A percentile compares a stretch with the other conserved stretches of the same genome.
phyloP scores from a whole-genome alignment of 1,140 invertebrate genomes.

The Cotesia glomerata region DNA sequence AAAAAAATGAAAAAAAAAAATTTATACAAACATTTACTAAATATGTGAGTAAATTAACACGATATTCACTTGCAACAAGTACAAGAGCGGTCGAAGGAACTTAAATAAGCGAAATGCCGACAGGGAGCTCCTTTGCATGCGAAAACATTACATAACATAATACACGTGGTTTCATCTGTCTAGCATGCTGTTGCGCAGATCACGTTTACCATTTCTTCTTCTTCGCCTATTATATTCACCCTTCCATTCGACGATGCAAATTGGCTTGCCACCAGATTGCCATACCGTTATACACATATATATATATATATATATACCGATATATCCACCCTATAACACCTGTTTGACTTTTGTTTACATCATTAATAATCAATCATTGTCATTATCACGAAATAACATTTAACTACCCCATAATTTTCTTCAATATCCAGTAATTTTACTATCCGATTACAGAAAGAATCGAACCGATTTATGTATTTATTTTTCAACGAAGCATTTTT shows the following conservation, averaged over 20 bases:
- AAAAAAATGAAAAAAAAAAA: no score
- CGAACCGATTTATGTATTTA: no score
- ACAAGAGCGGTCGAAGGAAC: conserved; percentile 35
- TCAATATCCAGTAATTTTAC: background rate
- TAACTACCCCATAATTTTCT: background rate
- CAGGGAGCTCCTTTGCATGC: conserved; percentile 51
- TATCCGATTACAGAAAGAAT: no score
- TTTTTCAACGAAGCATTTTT: no score
- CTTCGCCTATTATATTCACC: conserved; percentile 18
- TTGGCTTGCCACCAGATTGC: background rate
- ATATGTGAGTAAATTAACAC: conserved; percentile 18
- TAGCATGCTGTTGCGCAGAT: conserved; percentile 55
- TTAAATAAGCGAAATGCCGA: background rate
- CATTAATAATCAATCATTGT: background rate
- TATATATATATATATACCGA: background rate
- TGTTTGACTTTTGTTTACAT: conserved; percentile 2
- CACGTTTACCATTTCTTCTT: conserved; percentile 38
- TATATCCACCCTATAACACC: background rate
- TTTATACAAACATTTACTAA: no score
- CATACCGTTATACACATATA: background rate
- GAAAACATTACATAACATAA: conserved; percentile 44
- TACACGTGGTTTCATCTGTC: conserved; percentile 41
- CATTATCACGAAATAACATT: background rate
- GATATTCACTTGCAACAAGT: conserved; percentile 36
- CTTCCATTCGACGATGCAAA: conserved; percentile 5